These are phyloP conservation scores for Gavialis gangeticus DNA, from an alignment of 2,113 vertebrate species.

Conservation along the genomic window DNA sequence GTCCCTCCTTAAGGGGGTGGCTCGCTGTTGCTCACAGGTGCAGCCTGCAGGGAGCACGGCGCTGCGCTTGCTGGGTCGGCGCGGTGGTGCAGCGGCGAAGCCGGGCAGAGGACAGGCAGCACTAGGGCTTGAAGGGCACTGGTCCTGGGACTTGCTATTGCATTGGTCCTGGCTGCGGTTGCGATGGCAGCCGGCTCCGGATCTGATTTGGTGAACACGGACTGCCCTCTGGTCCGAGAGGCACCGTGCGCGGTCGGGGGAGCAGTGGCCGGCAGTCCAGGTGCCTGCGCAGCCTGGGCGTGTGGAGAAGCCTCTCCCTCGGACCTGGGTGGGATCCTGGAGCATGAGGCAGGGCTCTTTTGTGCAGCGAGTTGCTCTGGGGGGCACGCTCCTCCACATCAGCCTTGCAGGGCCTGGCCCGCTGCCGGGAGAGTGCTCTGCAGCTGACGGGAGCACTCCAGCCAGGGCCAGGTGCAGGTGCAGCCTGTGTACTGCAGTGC, in stretches of 20 bases:
- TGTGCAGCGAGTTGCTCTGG: no score
- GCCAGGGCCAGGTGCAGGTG: accelerated
- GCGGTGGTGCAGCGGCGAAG: no score
- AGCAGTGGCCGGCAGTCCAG: background rate
- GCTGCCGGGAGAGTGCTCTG: no score
- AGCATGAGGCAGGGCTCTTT: no score
- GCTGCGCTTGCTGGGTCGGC: no score
- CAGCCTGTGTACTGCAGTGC: accelerated
- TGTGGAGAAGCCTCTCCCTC: accelerated
- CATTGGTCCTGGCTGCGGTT: background rate
- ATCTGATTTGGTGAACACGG: background rate
- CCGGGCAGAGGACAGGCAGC: background rate
- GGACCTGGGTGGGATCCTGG: accelerated
- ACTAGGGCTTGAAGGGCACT: background rate
- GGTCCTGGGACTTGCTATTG: background rate
- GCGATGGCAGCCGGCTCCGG: no score
- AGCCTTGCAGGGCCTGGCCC: no score
- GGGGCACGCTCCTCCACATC: no score
- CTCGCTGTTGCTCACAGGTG: no score
- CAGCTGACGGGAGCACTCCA: no score
- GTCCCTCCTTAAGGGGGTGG: accelerated
- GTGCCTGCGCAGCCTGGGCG: background rate
- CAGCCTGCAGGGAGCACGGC: accelerated
- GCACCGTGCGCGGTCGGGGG: no score
- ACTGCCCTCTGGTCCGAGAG: background rate